A percentile compares a stretch with the other conserved stretches of the same genome.
phyloP scores from a whole-genome alignment of 2,888 invertebrate species.

The Syrista parreyssii region DNA sequence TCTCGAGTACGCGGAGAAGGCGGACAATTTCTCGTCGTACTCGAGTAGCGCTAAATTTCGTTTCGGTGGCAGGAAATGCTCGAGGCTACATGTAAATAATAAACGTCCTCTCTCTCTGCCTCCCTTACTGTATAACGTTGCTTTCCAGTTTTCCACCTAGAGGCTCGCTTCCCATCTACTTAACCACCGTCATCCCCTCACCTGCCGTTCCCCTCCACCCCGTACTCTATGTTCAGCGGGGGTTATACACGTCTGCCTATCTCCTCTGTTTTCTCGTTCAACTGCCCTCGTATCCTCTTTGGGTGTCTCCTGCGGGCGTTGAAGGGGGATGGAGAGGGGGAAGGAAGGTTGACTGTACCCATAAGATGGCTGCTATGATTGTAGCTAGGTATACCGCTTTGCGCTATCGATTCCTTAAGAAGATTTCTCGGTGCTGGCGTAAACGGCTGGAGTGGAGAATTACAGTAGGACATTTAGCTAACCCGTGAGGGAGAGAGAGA shows the following conservation, averaged over 20 bases:
- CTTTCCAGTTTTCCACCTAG: neutral
- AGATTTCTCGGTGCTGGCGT: neutral
- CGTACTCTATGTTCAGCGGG: neutral
- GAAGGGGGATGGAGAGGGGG: neutral
- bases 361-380: neutral
- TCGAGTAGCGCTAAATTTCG: neutral
- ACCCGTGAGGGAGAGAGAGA: neutral
- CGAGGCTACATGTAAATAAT: neutral
- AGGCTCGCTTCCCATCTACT: neutral
- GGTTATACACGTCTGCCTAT: neutral
- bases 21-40: constrained; percentile 23
- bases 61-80: neutral
- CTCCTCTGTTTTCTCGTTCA: neutral
- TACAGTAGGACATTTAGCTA: neutral
- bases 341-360: neutral
- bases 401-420: neutral
- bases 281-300: neutral
- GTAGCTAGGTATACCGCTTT: neutral
- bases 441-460: neutral
- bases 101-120: neutral
- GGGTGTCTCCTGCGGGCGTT: neutral
- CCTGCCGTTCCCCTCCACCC: neutral
- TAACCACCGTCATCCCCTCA: neutral
- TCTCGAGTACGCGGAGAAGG: neutral
- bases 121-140: neutral